Conservation (phyloP, 2,888 invertebrate genomes). For the Drosophila quinaria region DNA sequence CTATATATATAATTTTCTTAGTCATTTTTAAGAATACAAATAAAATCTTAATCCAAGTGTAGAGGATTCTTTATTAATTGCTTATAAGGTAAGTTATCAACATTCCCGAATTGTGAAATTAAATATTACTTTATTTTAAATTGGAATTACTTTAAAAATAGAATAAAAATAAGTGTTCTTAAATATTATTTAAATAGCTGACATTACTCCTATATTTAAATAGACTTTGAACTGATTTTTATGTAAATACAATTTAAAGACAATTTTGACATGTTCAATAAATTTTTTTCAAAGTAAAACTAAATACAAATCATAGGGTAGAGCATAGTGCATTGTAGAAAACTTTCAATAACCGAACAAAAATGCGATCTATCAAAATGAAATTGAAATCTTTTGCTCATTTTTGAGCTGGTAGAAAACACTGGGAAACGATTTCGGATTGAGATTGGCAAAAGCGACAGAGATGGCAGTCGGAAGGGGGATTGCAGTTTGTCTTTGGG, state of each 20-base stretch:
- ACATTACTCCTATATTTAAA: not conserved
- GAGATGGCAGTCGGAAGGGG: constrained; percentile 59
- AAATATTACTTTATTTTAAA: no score
- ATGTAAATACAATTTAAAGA: no score
- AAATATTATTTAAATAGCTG: not conserved
- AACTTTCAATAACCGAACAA: constrained; percentile 12
- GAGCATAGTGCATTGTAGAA: not conserved
- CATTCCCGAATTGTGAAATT: not conserved
- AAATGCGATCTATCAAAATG: constrained; percentile 79
- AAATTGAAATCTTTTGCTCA: constrained; percentile 82
- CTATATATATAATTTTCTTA: no score
- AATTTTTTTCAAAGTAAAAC: not conserved
- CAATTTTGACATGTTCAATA: no score
- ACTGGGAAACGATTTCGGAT: constrained; percentile 44
- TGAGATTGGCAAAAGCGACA: constrained; percentile 28
- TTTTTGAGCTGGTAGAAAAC: constrained; percentile 68
- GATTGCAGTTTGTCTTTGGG: constrained; percentile 80
- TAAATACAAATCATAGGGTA: constrained; percentile 33
- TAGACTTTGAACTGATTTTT: no score
- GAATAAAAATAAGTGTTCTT: not conserved
- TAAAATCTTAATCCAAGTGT: not conserved
- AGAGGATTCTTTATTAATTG: no score
- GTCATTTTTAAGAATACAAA: no score
- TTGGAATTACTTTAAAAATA: not conserved
- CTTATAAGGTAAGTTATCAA: not conserved